phyloP scores from a whole-genome alignment of 2,888 invertebrate genomes.

The Magallana nippona region DNA sequence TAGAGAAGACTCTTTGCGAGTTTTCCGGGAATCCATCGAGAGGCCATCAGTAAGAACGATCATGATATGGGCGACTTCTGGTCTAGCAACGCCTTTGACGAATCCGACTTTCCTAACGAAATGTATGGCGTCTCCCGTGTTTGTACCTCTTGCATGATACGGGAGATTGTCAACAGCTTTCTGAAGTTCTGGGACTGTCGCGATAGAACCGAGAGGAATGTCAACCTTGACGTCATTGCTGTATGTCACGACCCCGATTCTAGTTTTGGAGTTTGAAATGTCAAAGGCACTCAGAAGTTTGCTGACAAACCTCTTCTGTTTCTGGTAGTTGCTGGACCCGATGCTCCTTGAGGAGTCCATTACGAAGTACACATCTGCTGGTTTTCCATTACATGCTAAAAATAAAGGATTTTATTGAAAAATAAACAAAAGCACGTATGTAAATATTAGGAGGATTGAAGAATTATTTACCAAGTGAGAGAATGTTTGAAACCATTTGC shows the following conservation, averaged over 20 bases:
- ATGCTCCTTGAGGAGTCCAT: conserved; percentile 69
- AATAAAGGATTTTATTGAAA: background rate
- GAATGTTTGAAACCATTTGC: no score
- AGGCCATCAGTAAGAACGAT: conserved; percentile 74
- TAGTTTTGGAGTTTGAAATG: conserved; percentile 57
- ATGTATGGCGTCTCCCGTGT: conserved; percentile 63
- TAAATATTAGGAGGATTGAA: background rate
- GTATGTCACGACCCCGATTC: conserved; percentile 63
- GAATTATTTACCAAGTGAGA: no score
- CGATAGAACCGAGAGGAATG: conserved; percentile 55
- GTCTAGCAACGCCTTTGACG: conserved; percentile 50
- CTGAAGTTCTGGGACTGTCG: conserved; percentile 50
- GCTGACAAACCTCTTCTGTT: conserved; percentile 63
- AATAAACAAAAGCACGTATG: background rate
- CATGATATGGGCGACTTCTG: conserved; percentile 64
- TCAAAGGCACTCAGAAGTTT: conserved; percentile 60
- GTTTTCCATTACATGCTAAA: conserved; percentile 64
- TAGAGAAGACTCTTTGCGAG: conserved; percentile 62
- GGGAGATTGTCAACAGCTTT: conserved; percentile 51
- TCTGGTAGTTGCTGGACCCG: conserved; percentile 65
- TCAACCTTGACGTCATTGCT: conserved; percentile 56
- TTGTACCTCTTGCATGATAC: conserved; percentile 60
- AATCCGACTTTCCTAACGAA: conserved; percentile 61
- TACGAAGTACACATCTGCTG: conserved; percentile 64
- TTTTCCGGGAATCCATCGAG: conserved; percentile 63